Evolutionary conservation across 2,797 vertebrate species (phyloP), one percentile per base, ranked within the genome.

Genomic region (Botia kubotai): DNA sequence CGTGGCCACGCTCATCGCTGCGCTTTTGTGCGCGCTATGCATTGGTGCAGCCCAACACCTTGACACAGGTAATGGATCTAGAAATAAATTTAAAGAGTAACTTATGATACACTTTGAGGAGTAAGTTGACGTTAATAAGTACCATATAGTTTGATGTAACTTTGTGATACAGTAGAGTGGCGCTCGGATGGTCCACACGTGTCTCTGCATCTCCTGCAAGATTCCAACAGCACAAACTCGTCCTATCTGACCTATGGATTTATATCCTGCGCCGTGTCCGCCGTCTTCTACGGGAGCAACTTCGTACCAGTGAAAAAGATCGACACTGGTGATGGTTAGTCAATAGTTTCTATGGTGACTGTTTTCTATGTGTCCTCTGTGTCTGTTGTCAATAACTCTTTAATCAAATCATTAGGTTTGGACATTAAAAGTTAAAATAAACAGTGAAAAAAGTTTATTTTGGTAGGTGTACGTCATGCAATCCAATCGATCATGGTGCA

Each of bases 261-360:
- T 72, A n/a, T 90, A 0, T 93, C 92, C 12, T 94, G 92, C 4
- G 29, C 89, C 1, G 52, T 92, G 73, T 91, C 95, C 0, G 90
- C 94, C 0, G 2, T 96, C 67, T 89, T 96, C 0, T 96, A 91
- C 80, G 95, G 95, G 10, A 94, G 94, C 83, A 96, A 96, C 83
- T 96, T 95, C 85, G 95, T 95, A 17, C 95, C 95, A 3, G 93
- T 96, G 63, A 96, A 96, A 88, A 95, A 94, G 84, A 94, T 93
- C 80, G 90, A 95, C 48, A 95, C 94, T 82, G 95, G 95, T 0
- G 94, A 96, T 85, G 95, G 95, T 96, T 93, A 93, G 84, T 60
- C 14, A 0, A 19, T 21, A 8, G 36, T 26, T 57, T 46, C 5
- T 4, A 14, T 77, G 0, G 2, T 7, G 7, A 50, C 26, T 78